These are phyloP conservation scores for Athene cunicularia DNA, from an alignment of 2,113 vertebrate species.

Conservation along the genomic window DNA sequence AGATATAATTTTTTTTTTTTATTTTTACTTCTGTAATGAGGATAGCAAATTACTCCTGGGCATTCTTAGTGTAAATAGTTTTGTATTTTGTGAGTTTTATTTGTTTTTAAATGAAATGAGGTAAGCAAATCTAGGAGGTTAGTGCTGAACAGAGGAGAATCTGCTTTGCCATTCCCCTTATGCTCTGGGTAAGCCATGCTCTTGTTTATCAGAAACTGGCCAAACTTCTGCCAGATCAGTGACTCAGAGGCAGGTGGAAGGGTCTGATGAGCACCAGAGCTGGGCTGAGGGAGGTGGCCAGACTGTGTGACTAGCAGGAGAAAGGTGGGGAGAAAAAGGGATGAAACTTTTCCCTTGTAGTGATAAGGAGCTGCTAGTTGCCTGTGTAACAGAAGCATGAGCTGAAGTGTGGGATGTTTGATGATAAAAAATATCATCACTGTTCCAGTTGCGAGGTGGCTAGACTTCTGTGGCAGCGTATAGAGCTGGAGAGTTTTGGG, in stretches of 20 bases:
- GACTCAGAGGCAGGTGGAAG: background rate
- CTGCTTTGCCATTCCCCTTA: background rate
- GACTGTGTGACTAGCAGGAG: background rate
- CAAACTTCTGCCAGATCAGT: background rate
- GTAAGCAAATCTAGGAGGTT: background rate
- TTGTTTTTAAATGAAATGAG: background rate
- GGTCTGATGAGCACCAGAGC: conserved; percentile 26
- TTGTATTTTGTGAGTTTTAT: background rate
- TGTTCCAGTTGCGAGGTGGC: background rate
- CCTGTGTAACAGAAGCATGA: background rate
- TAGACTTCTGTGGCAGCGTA: background rate
- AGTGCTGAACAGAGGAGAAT: background rate
- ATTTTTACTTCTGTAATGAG: background rate
- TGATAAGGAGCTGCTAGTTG: conserved; percentile 2
- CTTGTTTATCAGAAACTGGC: background rate
- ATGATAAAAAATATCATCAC: background rate
- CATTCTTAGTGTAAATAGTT: background rate
- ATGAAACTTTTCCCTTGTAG: background rate
- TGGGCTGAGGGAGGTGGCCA: background rate
- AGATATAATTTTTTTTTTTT: background rate
- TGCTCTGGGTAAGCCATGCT: background rate
- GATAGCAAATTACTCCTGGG: background rate
- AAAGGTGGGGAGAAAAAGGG: background rate
- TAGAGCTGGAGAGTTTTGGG: background rate
- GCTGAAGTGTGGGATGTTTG: background rate